These are phyloP conservation scores for Phoebastria nigripes DNA, from an alignment of 2,797 vertebrate genomes.

Conservation along the genomic window DNA sequence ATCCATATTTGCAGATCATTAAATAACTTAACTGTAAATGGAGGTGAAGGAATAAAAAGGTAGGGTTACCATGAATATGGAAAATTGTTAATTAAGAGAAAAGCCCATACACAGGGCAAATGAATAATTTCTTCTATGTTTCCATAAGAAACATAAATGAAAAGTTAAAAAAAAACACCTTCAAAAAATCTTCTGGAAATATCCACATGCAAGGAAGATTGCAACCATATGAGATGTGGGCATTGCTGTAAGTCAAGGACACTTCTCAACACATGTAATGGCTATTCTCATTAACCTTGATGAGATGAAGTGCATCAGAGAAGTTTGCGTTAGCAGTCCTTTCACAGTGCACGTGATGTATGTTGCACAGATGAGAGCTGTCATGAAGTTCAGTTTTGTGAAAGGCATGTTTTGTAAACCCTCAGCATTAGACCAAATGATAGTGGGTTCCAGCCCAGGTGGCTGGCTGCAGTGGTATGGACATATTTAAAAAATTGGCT, in stretches of 20 bases:
- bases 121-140: neutral
- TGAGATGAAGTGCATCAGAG: neutral
- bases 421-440: neutral
- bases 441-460: neutral
- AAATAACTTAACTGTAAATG: neutral
- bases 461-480: neutral
- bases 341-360: neutral
- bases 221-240: neutral
- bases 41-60: neutral
- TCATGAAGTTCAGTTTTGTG: neutral
- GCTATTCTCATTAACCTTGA: neutral
- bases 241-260: neutral
- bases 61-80: neutral
- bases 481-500: neutral
- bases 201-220: neutral
- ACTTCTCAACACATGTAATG: neutral
- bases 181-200: neutral
- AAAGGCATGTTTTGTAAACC: neutral
- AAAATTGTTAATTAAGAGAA: neutral
- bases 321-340: accelerated
- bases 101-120: neutral
- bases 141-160: neutral
- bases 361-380: neutral
- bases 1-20: neutral
- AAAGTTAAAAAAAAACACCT: neutral